These are phyloP conservation scores for Caenorhabditis sinica DNA, from an alignment of 2,888 invertebrate genomes.

Conservation along the genomic window DNA sequence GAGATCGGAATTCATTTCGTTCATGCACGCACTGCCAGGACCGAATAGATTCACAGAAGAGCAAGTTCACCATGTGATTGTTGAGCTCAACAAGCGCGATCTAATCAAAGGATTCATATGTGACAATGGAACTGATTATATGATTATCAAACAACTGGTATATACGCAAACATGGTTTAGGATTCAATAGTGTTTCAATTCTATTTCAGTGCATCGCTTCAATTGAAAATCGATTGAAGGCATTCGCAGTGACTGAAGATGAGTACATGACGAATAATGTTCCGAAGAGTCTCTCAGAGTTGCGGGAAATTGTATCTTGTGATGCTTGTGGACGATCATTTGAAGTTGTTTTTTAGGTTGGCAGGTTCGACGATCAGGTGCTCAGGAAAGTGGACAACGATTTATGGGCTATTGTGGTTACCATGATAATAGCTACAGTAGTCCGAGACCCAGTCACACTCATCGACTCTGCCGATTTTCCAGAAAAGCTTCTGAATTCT, in stretches of 20 bases:
- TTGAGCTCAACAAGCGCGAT: neutral
- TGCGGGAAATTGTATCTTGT: neutral
- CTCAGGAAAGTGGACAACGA: neutral
- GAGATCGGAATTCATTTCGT: neutral
- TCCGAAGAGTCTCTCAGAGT: neutral
- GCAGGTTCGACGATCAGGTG: neutral
- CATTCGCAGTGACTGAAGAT: neutral
- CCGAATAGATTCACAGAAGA: neutral
- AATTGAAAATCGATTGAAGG: neutral
- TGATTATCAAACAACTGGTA: slow-evolving; percentile 20
- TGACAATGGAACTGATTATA: neutral
- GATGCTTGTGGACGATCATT: neutral
- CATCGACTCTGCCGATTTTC: neutral
- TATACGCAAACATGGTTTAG: no score
- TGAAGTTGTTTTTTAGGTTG: neutral
- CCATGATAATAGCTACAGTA: slow-evolving; percentile 9
- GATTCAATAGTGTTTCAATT: no score
- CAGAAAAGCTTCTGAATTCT: neutral
- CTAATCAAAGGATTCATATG: neutral
- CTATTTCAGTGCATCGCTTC: slow-evolving; percentile 2
- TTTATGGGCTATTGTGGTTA: neutral
- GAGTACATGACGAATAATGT: slow-evolving; percentile 14
- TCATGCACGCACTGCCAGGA: neutral
- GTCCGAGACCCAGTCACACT: neutral
- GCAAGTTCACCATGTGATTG: neutral